Evolutionary conservation across 2,113 vertebrate genomes (phyloP).

Genomic region (Hippocampus comes): DNA sequence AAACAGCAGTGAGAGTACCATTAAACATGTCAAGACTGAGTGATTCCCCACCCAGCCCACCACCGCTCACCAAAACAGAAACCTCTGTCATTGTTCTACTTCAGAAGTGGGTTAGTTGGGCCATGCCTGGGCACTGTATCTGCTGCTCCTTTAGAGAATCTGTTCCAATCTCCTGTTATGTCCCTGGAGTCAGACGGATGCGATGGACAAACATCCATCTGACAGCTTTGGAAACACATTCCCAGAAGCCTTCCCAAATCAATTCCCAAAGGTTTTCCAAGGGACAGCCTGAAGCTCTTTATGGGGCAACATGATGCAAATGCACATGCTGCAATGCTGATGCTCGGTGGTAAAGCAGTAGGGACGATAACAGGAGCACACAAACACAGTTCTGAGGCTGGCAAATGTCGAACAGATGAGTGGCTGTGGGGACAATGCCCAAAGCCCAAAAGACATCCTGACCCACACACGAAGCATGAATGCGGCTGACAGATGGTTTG

Average conservation of each 20-base stretch:
- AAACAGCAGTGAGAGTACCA: background rate
- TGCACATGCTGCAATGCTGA: slow-evolving; percentile 32
- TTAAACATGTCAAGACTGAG: background rate
- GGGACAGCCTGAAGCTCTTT: slow-evolving; percentile 50
- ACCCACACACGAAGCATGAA: slow-evolving; percentile 21
- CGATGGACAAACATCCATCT: slow-evolving; percentile 65
- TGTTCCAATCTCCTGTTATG: slow-evolving; percentile 54
- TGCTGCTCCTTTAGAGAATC: slow-evolving; percentile 56
- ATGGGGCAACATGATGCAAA: slow-evolving; percentile 42
- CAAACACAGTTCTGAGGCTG: slow-evolving; percentile 1
- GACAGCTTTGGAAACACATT: slow-evolving; percentile 56
- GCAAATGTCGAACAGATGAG: slow-evolving; percentile 33
- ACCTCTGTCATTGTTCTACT: slow-evolving; percentile 41
- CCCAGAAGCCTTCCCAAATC: slow-evolving; percentile 34
- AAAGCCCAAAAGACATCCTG: slow-evolving; percentile 7
- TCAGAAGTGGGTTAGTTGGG: slow-evolving; percentile 58
- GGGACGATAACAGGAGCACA: background rate
- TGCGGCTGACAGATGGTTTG: slow-evolving; percentile 38
- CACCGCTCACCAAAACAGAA: slow-evolving; percentile 6
- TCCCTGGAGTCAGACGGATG: slow-evolving; percentile 45
- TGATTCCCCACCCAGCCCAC: background rate
- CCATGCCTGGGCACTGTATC: slow-evolving; percentile 42
- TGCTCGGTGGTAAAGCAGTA: slow-evolving; percentile 20
- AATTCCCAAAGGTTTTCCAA: slow-evolving; percentile 48
- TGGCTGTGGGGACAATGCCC: slow-evolving; percentile 32